Evolutionary conservation across 2,888 invertebrate species (phyloP), one percentile per base, ranked within the genome.

Genomic region (Marasmarcha lunaedactyla): DNA sequence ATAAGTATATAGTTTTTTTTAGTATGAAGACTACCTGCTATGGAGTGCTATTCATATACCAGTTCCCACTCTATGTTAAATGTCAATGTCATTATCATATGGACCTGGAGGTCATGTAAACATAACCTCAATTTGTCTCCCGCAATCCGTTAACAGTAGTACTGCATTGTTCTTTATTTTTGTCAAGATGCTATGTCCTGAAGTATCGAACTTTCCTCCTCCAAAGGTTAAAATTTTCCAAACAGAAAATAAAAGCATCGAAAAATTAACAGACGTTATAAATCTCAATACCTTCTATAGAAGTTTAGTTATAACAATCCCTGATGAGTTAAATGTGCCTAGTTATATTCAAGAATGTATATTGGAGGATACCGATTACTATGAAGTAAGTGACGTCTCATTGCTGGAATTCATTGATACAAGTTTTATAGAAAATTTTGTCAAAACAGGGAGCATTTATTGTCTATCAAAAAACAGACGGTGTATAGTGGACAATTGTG

Each of bases 171-270:
- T n/a, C n/a, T n/a, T n/a, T n/a, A n/a, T n/a, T n/a, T n/a, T n/a
- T n/a, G n/a, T n/a, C n/a, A n/a, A 20, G 41, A 72, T 78, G 81
- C 46, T 81, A 13, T 69, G 71, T 41, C 81, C 81, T 14, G 78
- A 81, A 61, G 64, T 79, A 14, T 58, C 55, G 40, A 64, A 71
- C 44, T 78, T 79, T 47, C 66, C 72, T 2, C 48, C 67, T 1
- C 79, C 81, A 0, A 78, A 72, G 68, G 57, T 71, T 6, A 55
- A 65, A 27, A 51, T 57, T 15, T 50, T 49, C 1, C 49, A 49
- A 2, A 67, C 60, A 43, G 48, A 53, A 46, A 55, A 58, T 41
- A 48, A 59, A 42, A 56, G 54, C 34, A 46, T 64, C 2, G 57
- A 64, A 27, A 44, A 47, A 1, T 54, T 65, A 1, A 47, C 48